Evolutionary conservation across 1,140 invertebrate species (phyloP).

Genomic region (Branchinecta lynchi): DNA sequence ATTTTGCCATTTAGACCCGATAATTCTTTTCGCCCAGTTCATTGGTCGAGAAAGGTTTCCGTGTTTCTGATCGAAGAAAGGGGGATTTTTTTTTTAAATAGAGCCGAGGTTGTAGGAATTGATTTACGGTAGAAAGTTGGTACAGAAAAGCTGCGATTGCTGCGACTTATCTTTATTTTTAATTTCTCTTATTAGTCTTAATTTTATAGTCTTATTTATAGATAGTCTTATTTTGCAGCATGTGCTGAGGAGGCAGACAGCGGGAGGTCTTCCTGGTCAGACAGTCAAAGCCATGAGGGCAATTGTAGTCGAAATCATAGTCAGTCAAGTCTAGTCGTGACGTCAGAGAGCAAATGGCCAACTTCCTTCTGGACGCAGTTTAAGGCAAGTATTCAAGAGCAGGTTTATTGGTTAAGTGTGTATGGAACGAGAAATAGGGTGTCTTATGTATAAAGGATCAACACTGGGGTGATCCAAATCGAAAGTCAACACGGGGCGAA

Average conservation of each 20-base stretch:
- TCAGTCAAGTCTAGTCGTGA: conserved; percentile 19
- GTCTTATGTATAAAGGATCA: too few relatives aligned
- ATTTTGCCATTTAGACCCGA: too few relatives aligned
- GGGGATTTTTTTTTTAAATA: too few relatives aligned
- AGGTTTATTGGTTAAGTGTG: too few relatives aligned
- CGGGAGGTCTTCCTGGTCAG: conserved; percentile 51
- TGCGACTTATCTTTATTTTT: background rate
- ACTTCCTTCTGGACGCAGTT: conserved; percentile 68
- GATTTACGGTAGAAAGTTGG: too few relatives aligned
- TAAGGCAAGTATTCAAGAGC: conserved; percentile 35
- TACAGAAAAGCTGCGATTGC: background rate
- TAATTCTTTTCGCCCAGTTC: too few relatives aligned
- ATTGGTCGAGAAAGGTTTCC: too few relatives aligned
- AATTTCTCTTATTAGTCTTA: background rate
- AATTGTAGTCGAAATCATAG: conserved; percentile 21
- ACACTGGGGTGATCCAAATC: too few relatives aligned
- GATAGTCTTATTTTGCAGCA: background rate
- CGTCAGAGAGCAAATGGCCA: conserved; percentile 41
- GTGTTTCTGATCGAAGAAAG: too few relatives aligned
- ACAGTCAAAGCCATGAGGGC: conserved; percentile 50
- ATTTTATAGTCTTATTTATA: background rate
- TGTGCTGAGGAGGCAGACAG: conserved; percentile 41
- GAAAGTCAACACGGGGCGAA: too few relatives aligned
- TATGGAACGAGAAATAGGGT: too few relatives aligned
- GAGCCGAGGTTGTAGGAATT: too few relatives aligned